Percentiles rank a stretch among this genome's conserved stretches.
phyloP scores from a whole-genome alignment of 1,140 invertebrate genomes.

The Trachymyrmex septentrionalis region DNA sequence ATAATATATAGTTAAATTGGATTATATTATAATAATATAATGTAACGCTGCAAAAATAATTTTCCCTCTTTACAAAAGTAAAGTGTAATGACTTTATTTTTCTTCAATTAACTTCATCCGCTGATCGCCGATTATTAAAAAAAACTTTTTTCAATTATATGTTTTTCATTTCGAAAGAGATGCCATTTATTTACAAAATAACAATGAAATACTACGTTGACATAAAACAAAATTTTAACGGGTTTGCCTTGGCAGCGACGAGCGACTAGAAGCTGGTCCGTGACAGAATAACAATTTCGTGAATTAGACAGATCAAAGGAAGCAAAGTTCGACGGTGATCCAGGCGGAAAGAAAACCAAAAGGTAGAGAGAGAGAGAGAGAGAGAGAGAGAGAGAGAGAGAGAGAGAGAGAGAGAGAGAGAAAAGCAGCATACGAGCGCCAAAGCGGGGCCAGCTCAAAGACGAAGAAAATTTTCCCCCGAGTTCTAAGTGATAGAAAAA shows the following conservation, averaged over 20 bases:
- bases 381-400: constrained; percentile 49
- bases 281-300: constrained; percentile 83
- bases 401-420: constrained; percentile 45
- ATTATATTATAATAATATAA: not conserved
- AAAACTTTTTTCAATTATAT: not conserved
- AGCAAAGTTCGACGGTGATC: constrained; percentile 73
- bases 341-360: constrained; percentile 47
- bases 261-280: constrained; percentile 62
- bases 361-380: not conserved
- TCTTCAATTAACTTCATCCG: not conserved
- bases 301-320: constrained; percentile 82
- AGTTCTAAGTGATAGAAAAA: constrained; percentile 74
- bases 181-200: not conserved
- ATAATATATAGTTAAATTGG: not conserved
- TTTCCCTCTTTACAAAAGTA: not conserved
- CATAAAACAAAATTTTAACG: constrained; percentile 11
- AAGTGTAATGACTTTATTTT: not conserved
- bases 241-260: constrained; percentile 53
- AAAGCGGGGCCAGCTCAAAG: constrained; percentile 65
- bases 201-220: not conserved
- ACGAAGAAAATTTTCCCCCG: constrained; percentile 72
- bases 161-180: not conserved
- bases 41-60: not conserved
- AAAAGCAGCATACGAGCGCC: constrained; percentile 26
- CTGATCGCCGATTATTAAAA: not conserved